A percentile compares a stretch with the other conserved stretches of the same genome.
Conservation (phyloP, 2,888 invertebrate species). For the Branchinecta sandiegonensis region DNA sequence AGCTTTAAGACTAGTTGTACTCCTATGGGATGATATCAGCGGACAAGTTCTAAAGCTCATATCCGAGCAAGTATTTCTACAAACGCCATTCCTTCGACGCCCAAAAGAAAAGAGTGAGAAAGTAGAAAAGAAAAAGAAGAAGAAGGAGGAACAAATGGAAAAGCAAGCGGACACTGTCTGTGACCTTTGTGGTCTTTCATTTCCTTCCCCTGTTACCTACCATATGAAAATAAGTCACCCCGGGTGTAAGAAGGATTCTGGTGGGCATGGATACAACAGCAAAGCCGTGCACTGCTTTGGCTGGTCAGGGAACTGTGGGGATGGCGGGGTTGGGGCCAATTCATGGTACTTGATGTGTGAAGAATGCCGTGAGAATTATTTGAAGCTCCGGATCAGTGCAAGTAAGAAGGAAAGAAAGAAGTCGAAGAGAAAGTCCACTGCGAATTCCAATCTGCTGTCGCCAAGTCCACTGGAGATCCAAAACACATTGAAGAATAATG, state of each 20-base stretch:
- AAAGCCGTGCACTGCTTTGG: conserved; percentile 72
- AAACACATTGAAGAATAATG: conserved; percentile 76
- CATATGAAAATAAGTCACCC: conserved; percentile 83
- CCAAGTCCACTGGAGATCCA: conserved; percentile 41
- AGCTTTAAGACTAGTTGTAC: conserved; percentile 69
- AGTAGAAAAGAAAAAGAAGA: conserved; percentile 37
- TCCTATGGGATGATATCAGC: conserved; percentile 73
- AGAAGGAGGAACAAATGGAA: conserved; percentile 36
- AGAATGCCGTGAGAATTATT: conserved; percentile 64
- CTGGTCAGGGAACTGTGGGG: conserved; percentile 77
- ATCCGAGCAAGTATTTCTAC: conserved; percentile 45
- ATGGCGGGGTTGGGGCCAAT: conserved; percentile 60
- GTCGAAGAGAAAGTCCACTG: conserved; percentile 8
- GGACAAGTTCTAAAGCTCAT: conserved; percentile 34
- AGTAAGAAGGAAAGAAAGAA: conserved; percentile 19
- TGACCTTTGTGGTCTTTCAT: conserved; percentile 69
- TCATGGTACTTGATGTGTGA: conserved; percentile 90
- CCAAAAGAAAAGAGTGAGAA: conserved; percentile 34
- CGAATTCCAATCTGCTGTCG: conserved; percentile 29
- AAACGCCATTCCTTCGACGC: conserved; percentile 39
- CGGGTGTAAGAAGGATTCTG: conserved; percentile 73
- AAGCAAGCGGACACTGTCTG: conserved; percentile 44
- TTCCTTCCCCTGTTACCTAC: conserved; percentile 66
- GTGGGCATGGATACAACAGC: conserved; percentile 81
- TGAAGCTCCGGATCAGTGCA: conserved; percentile 33